Conservation (phyloP, 2,797 vertebrate genomes). For the Microctenopoma stevenorrisi region DNA sequence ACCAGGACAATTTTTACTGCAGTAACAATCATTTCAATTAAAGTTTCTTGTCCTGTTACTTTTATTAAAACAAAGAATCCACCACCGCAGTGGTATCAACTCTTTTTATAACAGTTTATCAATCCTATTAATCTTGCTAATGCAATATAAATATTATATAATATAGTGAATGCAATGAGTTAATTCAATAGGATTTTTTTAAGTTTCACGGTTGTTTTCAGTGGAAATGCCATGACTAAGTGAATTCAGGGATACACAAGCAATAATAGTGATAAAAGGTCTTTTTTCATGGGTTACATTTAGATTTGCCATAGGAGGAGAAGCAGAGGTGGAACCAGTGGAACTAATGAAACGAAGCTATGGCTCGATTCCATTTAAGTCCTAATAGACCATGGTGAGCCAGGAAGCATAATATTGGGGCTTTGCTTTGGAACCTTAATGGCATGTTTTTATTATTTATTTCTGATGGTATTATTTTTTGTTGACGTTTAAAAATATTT, state of each 20-base stretch:
- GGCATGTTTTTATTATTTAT: not conserved
- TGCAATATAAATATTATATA: no score
- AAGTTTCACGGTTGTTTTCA: not conserved
- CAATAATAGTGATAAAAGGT: not conserved
- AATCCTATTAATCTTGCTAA: no score
- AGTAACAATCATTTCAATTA: no score
- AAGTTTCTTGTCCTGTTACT: no score
- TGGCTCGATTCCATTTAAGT: not conserved
- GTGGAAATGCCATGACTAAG: not conserved
- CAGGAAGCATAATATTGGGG: not conserved
- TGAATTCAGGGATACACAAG: not conserved
- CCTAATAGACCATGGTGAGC: not conserved
- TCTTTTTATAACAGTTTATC: no score
- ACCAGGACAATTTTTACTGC: not conserved
- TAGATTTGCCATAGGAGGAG: not conserved
- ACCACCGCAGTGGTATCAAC: not conserved
- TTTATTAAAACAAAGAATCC: no score
- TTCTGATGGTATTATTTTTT: not conserved
- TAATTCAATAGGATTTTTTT: not conserved
- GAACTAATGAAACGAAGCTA: not conserved
- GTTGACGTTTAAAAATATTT: no score
- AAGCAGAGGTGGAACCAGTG: constrained; percentile 13
- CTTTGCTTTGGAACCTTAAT: not conserved
- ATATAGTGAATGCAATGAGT: not conserved
- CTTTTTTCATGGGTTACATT: not conserved